Conservation (phyloP, 2,888 invertebrate species). For the Eubasilissa splendida region DNA sequence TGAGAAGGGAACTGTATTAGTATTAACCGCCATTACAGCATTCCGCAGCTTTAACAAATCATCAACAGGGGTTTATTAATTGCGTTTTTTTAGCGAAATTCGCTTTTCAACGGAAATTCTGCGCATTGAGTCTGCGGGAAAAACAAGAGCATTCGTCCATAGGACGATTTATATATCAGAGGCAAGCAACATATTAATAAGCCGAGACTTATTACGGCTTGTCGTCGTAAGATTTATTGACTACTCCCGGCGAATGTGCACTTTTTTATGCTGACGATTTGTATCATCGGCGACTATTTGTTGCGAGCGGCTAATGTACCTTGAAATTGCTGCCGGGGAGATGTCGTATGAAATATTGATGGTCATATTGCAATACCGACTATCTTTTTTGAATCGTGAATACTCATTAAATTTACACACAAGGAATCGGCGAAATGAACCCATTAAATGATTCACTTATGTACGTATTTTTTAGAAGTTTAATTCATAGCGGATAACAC, state of each 20-base stretch:
- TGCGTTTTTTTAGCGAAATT: constrained; percentile 3
- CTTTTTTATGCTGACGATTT: constrained; percentile 21
- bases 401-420: background rate
- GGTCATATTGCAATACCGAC: background rate
- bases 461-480: too few relatives aligned
- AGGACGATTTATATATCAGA: constrained; percentile 15
- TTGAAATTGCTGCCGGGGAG: constrained; percentile 22
- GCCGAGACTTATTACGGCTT: constrained; percentile 19
- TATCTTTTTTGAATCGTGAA: background rate
- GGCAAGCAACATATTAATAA: constrained; percentile 21
- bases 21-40: constrained; percentile 20
- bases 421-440: too few relatives aligned
- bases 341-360: constrained; percentile 24
- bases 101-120: constrained; percentile 20
- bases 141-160: constrained; percentile 13
- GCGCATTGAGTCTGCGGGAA: constrained; percentile 1
- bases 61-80: constrained; percentile 22
- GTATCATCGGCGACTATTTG: constrained; percentile 24
- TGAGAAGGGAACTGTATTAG: background rate
- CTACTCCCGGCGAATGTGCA: constrained; percentile 17
- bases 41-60: constrained; percentile 17
- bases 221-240: constrained; percentile 21
- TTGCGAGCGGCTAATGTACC: constrained; percentile 8
- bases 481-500: too few relatives aligned
- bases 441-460: too few relatives aligned